A percentile compares a stretch with the other conserved stretches of the same genome.
These are phyloP conservation scores for Poecile atricapillus DNA, from an alignment of 2,113 vertebrate species.

Conservation along the genomic window DNA sequence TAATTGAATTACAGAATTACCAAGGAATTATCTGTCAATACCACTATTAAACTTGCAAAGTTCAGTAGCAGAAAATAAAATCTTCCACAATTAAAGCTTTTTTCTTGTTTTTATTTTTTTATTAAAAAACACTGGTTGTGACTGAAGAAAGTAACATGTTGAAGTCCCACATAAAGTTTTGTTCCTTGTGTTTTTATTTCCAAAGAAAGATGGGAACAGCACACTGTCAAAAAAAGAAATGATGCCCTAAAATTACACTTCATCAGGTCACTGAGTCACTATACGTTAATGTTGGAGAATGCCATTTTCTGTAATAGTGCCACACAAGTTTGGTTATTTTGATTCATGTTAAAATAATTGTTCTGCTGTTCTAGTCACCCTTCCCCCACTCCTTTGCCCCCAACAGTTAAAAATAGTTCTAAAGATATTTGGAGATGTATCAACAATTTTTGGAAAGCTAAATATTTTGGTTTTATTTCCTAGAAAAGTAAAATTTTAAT, in stretches of 20 bases:
- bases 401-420: neutral
- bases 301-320: neutral
- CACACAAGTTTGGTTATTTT: neutral
- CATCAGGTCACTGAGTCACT: neutral
- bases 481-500: neutral
- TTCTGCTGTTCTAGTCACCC: neutral
- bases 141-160: neutral
- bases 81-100: neutral
- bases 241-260: neutral
- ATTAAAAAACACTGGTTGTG: neutral
- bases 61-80: neutral
- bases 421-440: neutral
- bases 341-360: neutral
- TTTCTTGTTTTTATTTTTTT: neutral
- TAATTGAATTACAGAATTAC: neutral
- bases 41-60: neutral
- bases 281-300: neutral
- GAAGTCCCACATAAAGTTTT: neutral
- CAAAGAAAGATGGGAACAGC: neutral
- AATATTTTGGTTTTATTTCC: neutral
- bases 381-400: rapidly evolving
- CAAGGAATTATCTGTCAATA: neutral
- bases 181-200: neutral
- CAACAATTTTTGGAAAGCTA: neutral
- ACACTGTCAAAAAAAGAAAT: neutral